Base-by-base conservation (phyloP, 2,797 vertebrate species). In the Syngnathus acus region DNA sequence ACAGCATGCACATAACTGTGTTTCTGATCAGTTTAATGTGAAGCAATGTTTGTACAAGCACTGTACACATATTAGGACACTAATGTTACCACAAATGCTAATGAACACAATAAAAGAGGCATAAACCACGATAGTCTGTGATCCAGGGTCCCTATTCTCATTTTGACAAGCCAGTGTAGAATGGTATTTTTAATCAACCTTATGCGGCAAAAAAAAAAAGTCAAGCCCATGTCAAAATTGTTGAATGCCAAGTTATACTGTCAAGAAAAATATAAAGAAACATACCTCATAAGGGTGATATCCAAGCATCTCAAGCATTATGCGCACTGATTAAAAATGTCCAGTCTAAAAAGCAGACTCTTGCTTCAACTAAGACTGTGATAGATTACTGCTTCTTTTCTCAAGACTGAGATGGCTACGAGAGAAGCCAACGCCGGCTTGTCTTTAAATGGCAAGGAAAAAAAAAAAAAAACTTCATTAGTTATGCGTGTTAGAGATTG, bases 241-340 rank as follows among this genome's bases (percentile, higher is more conserved):
- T 58, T 58, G 13, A 58, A 37, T 26, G 55, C 16, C 0, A 64
- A n/a, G 9, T n/a, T 17, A 51, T 51, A 17, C 13, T 37, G 26
- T 32, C 54, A 26, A 62, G 6, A 21, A 13, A 42, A 61, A 43
- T 21, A 6, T n/a, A 42, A 60, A 21, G n/a, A 38, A 26, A 89
- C 94, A 87, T 91, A 98, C 94, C 95, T 96, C 93, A 83, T 92
- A 93, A 79, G 92, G 90, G 72, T 92, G 93, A 87, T 93, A 95
- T 81, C 94, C 93, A 75, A 96, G 92, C 93, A 96, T 95, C 90
- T 94, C 92, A 89, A 95, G 87, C 93, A 95, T 94, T 50, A 13
- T 71, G 90, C 37, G 47, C 50, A 59, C 10, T 72, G 38, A 77
- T 69, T 8, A 77, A 65, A 68, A 64, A 13, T 6, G 76, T 77